Conservation (phyloP, 2,113 vertebrate genomes). For the Struthio camelus region DNA sequence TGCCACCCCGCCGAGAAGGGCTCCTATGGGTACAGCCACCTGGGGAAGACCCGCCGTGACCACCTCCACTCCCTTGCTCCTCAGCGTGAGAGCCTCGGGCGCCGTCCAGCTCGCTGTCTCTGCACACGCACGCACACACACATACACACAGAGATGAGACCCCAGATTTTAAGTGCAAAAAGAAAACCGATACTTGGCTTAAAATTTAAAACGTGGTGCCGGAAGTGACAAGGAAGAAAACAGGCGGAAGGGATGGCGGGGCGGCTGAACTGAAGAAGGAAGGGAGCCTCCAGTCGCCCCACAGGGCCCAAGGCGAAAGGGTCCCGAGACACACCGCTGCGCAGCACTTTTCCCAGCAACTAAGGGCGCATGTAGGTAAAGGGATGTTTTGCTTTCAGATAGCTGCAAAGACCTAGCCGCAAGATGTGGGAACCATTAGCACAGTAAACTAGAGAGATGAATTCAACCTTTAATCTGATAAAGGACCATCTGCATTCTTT, state of each 20-base stretch:
- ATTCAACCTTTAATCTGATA: neutral
- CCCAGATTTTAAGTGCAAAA: neutral
- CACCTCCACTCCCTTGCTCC: too few species aligned
- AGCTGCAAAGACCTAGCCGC: neutral
- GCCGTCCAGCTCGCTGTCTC: too few species aligned
- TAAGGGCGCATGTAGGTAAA: accelerated
- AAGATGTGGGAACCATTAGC: neutral
- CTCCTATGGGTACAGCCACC: too few species aligned
- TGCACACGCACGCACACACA: too few species aligned
- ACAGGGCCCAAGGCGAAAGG: accelerated
- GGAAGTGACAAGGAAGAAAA: neutral
- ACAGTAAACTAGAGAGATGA: neutral
- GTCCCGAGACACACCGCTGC: accelerated
- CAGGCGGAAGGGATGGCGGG: accelerated
- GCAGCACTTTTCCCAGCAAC: neutral
- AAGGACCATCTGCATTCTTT: too few species aligned
- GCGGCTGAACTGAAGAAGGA: too few species aligned
- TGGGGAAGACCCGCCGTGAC: too few species aligned
- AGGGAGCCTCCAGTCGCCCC: accelerated
- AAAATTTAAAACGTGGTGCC: accelerated
- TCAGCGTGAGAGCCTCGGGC: too few species aligned
- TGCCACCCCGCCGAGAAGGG: too few species aligned
- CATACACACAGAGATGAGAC: too few species aligned
- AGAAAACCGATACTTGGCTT: accelerated
- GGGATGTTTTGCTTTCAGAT: neutral